Conservation (phyloP, 2,888 invertebrate species). For the Chaetogeoica ovagalla region DNA sequence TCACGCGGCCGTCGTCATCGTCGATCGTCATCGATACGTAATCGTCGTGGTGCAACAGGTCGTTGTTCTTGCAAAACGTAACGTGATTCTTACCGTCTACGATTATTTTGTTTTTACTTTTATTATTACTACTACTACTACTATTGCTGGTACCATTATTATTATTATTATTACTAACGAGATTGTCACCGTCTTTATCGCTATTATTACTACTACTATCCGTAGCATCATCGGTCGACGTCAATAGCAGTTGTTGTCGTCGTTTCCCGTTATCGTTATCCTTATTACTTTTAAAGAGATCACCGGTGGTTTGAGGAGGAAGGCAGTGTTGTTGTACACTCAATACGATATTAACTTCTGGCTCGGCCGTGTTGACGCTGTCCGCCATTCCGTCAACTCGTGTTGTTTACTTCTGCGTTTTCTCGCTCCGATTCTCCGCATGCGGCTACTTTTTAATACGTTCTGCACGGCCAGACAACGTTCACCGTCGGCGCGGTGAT, state of each 20-base stretch:
- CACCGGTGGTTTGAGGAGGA: conserved; percentile 13
- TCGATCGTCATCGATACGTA: neutral
- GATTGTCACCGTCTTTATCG: neutral
- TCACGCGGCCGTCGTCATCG: too few relatives aligned
- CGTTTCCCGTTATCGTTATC: conserved; percentile 1
- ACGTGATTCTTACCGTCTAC: conserved; percentile 36
- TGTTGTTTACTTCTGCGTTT: conserved; percentile 47
- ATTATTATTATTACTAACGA: neutral
- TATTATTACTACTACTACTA: neutral
- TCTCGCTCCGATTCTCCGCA: conserved; percentile 43
- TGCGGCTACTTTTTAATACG: conserved; percentile 35
- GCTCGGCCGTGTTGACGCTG: conserved; percentile 15
- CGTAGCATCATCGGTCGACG: neutral
- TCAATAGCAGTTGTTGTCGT: neutral
- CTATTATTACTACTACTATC: too few relatives aligned
- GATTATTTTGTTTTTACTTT: neutral
- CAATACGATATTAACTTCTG: conserved; percentile 4
- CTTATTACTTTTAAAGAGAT: conserved; percentile 21
- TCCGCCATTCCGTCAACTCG: conserved; percentile 52
- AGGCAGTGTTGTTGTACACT: neutral
- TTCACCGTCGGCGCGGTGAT: conserved; percentile 37
- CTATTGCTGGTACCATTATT: neutral
- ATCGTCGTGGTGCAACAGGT: neutral
- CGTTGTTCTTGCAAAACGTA: conserved; percentile 35
- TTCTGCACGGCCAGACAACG: conserved; percentile 31